These are phyloP conservation scores for Nomada goodeniana DNA, from an alignment of 2,888 invertebrate species.

Conservation along the genomic window DNA sequence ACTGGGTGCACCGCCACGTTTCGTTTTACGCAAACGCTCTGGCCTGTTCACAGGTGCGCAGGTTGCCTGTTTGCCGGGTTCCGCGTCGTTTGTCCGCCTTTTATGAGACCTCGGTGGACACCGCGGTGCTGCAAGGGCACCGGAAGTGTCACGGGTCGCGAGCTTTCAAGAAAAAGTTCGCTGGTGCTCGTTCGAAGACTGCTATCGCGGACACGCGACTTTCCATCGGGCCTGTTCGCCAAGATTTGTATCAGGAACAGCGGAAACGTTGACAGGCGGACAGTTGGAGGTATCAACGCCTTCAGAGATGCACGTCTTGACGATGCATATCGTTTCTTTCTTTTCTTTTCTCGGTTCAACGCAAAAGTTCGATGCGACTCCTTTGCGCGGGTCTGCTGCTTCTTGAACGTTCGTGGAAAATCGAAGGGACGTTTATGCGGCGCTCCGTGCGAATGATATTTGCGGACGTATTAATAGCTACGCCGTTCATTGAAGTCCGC, in stretches of 20 bases:
- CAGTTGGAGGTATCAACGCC: not conserved
- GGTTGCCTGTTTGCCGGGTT: constrained; percentile 50
- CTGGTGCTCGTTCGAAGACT: constrained; percentile 48
- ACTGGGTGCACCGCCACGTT: constrained; percentile 67
- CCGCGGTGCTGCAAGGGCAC: constrained; percentile 58
- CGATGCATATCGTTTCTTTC: not conserved
- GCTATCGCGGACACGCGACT: constrained; percentile 63
- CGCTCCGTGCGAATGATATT: not conserved
- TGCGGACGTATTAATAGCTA: constrained; percentile 22
- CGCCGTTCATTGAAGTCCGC: constrained; percentile 40
- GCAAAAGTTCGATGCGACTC: not conserved
- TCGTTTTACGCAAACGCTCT: constrained; percentile 68
- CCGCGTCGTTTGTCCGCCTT: constrained; percentile 54
- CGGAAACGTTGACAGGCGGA: not conserved
- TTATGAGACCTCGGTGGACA: constrained; percentile 60
- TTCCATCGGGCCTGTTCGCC: not conserved
- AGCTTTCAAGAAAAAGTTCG: constrained; percentile 28
- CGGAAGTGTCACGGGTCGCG: constrained; percentile 47
- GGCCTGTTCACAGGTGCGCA: constrained; percentile 64
- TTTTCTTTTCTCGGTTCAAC: not conserved
- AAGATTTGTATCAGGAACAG: not conserved
- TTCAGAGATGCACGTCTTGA: not conserved
- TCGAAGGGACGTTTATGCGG: not conserved
- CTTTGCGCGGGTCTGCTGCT: not conserved
- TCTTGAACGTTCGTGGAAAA: not conserved